Evolutionary conservation across 2,888 invertebrate genomes (phyloP), one percentile per base, ranked within the genome.

Genomic region (Thumatha senex): DNA sequence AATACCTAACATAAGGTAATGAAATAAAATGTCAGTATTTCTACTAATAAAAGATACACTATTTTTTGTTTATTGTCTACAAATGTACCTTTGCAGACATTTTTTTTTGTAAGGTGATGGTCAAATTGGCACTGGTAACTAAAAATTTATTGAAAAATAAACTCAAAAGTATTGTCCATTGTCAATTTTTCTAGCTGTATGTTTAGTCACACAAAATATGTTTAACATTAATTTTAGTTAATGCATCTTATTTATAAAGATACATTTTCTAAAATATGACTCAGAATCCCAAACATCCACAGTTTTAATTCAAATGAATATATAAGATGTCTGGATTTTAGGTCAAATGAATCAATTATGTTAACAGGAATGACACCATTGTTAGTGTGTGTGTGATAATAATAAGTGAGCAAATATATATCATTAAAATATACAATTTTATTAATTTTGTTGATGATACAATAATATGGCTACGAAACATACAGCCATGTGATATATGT

Each of bases 351-450:
- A 9, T 58, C 61, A 63, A 54, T 64, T 68, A 71, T 71, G 76
- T 74, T 82, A 84, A 82, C 81, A 79, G 80, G 86, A 87, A 86
- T 89, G 87, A 78, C 72, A 81, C 73, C 72, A 74, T 74, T 82
- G 81, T 86, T 87, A 86, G 85, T 78, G 78, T 62, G 86, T 82
- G 87, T 86, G 86, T 84, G 80, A 76, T 67, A 84, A 60, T 53
- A n/a, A 68, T 82, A 85, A 81, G 66, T 44, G 55, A 46, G 64
- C 72, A 60, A 70, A 69, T 68, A 76, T 67, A 72, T 68, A 71
- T 55, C 61, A 64, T 55, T n/a, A n/a, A 47, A 34, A 12, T 8
- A 18, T 33, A 7, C 15, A 34, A 14, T 11, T 11, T 2, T 14
- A 0, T 13, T 40, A 38, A 13, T 13, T 35, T 9, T 2, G 9